Evolutionary conservation across 2,888 invertebrate genomes (phyloP).

Genomic region (Boloria euphrosyne): DNA sequence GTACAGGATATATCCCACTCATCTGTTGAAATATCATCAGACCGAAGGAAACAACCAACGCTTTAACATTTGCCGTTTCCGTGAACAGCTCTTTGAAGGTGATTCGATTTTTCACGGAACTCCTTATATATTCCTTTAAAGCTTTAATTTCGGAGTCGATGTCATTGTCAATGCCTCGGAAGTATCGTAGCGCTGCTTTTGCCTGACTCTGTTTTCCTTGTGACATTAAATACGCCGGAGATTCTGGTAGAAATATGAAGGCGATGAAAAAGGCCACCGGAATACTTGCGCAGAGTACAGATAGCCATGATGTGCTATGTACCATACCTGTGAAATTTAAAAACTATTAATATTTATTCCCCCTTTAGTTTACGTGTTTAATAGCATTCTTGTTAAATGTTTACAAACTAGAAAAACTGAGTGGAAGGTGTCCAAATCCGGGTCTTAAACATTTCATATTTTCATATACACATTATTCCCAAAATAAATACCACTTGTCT

Average conservation of each 20-base stretch:
- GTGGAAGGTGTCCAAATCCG: too few relatives aligned
- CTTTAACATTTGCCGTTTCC: slow-evolving; percentile 68
- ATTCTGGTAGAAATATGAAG: slow-evolving; percentile 87
- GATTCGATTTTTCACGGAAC: slow-evolving; percentile 67
- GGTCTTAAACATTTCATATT: too few relatives aligned
- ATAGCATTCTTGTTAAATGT: too few relatives aligned
- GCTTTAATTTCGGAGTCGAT: slow-evolving; percentile 79
- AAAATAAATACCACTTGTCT: too few relatives aligned
- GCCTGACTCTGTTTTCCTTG: slow-evolving; percentile 83
- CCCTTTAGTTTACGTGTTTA: too few relatives aligned
- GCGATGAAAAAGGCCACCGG: slow-evolving; percentile 73
- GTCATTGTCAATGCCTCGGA: slow-evolving; percentile 83
- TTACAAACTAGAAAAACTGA: too few relatives aligned
- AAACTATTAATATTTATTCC: not conserved
- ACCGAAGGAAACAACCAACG: slow-evolving; percentile 77
- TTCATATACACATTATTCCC: too few relatives aligned
- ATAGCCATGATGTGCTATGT: slow-evolving; percentile 65
- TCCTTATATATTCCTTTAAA: slow-evolving; percentile 73
- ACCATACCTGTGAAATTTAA: slow-evolving; percentile 65
- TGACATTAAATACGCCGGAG: slow-evolving; percentile 84
- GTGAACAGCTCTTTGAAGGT: slow-evolving; percentile 72
- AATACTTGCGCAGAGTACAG: slow-evolving; percentile 67
- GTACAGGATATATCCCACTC: slow-evolving; percentile 83
- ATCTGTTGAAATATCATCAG: slow-evolving; percentile 86
- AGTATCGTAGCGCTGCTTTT: slow-evolving; percentile 81